phyloP scores from a whole-genome alignment of 30 jellyfish, hydroid and myxozoan species.

The Aurelia sp. region DNA sequence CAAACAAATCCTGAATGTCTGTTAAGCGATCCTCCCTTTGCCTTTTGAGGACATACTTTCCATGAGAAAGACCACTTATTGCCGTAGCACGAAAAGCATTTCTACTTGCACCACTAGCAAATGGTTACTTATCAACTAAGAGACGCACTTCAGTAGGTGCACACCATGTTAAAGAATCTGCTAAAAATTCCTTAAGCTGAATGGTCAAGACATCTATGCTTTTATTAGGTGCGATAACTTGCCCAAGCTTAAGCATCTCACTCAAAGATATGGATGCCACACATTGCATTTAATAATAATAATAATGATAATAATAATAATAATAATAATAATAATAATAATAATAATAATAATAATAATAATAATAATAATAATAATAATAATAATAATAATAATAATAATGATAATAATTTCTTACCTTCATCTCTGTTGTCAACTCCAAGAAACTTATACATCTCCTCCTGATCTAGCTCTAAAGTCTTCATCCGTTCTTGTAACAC shows the following conservation, averaged over 20 bases:
- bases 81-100: slow-evolving; percentile 1
- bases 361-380: too few relatives aligned
- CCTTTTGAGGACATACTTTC: slow-evolving; percentile 2
- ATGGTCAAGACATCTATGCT: background rate
- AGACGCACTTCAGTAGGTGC: slow-evolving; percentile 4
- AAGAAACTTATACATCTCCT: too few relatives aligned
- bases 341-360: too few relatives aligned
- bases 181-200: slow-evolving; percentile 5
- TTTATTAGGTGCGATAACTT: slow-evolving; percentile 1
- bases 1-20: slow-evolving; percentile 1
- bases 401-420: too few relatives aligned
- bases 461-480: too few relatives aligned
- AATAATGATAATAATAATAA: too few relatives aligned
- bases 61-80: background rate
- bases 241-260: slow-evolving; percentile 13
- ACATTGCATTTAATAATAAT: too few relatives aligned
- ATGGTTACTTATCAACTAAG: slow-evolving; percentile 10
- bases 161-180: slow-evolving; percentile 7
- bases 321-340: too few relatives aligned
- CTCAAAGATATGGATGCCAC: background rate
- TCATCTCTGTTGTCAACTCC: too few relatives aligned
- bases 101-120: slow-evolving; percentile 13
- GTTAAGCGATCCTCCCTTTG: background rate
- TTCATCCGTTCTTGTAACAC: too few relatives aligned
- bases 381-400: too few relatives aligned